Evolutionary conservation across 2,888 invertebrate genomes (phyloP).

Genomic region (Mimas tiliae): DNA sequence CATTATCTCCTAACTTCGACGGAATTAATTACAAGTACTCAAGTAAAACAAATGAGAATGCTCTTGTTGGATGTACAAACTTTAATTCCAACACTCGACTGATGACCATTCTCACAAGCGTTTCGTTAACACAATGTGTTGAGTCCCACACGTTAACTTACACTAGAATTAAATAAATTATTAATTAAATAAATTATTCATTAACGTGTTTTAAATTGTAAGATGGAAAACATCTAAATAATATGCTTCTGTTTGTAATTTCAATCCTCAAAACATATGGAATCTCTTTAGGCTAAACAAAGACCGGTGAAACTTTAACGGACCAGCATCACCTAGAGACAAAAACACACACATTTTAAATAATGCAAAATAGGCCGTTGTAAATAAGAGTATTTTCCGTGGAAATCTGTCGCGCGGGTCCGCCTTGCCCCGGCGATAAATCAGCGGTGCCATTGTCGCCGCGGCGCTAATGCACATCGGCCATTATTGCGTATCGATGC

Average conservation of each 20-base stretch:
- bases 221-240: too few species aligned
- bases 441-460: slow-evolving; percentile 66
- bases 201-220: too few species aligned
- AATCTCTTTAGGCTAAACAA: too few species aligned
- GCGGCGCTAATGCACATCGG: slow-evolving; percentile 66
- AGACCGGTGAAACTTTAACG: too few species aligned
- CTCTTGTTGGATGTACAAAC: too few species aligned
- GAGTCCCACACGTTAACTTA: too few species aligned
- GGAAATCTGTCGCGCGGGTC: slow-evolving; percentile 67
- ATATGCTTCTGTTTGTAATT: too few species aligned
- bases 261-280: too few species aligned
- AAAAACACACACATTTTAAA: neutral
- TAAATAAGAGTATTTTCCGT: slow-evolving; percentile 53
- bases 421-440: slow-evolving; percentile 72
- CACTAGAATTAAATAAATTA: too few species aligned
- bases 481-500: slow-evolving; percentile 49
- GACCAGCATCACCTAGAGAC: neutral
- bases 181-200: too few species aligned
- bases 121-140: neutral
- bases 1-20: neutral
- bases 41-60: too few species aligned
- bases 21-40: neutral
- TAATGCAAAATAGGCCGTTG: slow-evolving; percentile 1
- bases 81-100: neutral
- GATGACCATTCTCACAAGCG: neutral